Percentiles rank a stretch among this genome's conserved stretches.
These are phyloP conservation scores for Onchidella celtica DNA, from an alignment of 2,888 invertebrate genomes.

Conservation along the genomic window DNA sequence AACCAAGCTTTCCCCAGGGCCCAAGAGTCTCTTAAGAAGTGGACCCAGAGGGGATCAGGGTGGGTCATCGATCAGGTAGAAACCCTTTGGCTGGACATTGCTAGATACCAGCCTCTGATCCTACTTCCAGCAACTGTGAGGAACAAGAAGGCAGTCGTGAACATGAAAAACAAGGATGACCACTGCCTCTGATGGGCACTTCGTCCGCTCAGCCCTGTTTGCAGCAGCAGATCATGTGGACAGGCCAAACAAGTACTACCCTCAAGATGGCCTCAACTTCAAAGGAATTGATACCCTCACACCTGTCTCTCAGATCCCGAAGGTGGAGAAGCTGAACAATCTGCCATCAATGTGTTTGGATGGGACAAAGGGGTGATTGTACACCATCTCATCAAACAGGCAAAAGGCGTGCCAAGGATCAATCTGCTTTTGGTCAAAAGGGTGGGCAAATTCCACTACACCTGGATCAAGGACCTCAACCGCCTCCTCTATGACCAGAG, in stretches of 20 bases:
- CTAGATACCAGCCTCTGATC: not conserved
- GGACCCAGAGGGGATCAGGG: not conserved
- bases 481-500: not conserved
- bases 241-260: not conserved
- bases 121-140: not conserved
- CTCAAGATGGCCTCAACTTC: not conserved
- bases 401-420: not conserved
- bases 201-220: not conserved
- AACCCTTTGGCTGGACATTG: slow-evolving; percentile 9
- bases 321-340: not conserved
- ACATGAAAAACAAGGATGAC: slow-evolving; percentile 20
- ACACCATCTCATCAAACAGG: slow-evolving; percentile 2
- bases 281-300: not conserved
- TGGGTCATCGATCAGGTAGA: not conserved
- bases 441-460: not conserved
- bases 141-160: slow-evolving; percentile 5
- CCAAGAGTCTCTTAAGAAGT: not conserved
- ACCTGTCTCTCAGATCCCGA: not conserved
- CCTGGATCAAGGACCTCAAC: not conserved
- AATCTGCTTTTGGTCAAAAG: not conserved
- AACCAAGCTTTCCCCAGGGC: not conserved
- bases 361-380: not conserved
- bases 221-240: not conserved
- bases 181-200: not conserved
- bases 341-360: slow-evolving; percentile 22